Evolutionary conservation across 2,113 vertebrate species (phyloP), one percentile per base, ranked within the genome.

Genomic region (Camelus bactrianus): DNA sequence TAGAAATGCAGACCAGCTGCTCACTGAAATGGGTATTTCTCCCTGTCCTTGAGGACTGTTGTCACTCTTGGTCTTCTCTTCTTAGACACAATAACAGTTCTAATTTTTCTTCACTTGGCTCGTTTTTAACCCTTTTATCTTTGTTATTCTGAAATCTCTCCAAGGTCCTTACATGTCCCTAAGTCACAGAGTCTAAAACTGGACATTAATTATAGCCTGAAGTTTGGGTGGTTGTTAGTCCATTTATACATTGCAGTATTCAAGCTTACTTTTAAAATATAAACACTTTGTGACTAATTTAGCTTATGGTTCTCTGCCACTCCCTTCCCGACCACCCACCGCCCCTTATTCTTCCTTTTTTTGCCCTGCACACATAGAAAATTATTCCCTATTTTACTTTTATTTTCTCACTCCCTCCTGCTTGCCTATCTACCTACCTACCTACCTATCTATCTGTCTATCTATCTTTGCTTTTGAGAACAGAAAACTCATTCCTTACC

Each of bases 221-320:
- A 60, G 54, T 38, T 94, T 93, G 75, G 64, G 52, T 93, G 70
- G 73, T 89, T 50, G 65, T 86, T 96, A 96, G 8, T 94, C 76
- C 52, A 81, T 84, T 92, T 95, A 70, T 81, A 85, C 13, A 70
- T 82, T 0, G 0, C 58, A 94, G 22, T 76, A 95, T 62, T 95
- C 54, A 75, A 88, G 38, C 77, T 93, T 89, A 91, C 70, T 96
- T 95, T 88, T 86, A 91, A 93, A 67, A 91, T 96, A 65, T 52
- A 92, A 92, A 95, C 32, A 91, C 91, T 95, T 89, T 52, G 38
- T 89, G 67, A 89, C 80, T 94, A 80, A 93, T 92, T 95, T 89
- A 92, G 48, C n/a, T 89, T 92, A 82, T 95, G 77, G 65, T 96
- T 94, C 65, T 96, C 65, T 97, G 69, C 73, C 64, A 70, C n/a